Percentiles rank a stretch among this genome's conserved stretches.
phyloP scores from a whole-genome alignment of 2,888 invertebrate genomes.

The Phyllotreta striolata region DNA sequence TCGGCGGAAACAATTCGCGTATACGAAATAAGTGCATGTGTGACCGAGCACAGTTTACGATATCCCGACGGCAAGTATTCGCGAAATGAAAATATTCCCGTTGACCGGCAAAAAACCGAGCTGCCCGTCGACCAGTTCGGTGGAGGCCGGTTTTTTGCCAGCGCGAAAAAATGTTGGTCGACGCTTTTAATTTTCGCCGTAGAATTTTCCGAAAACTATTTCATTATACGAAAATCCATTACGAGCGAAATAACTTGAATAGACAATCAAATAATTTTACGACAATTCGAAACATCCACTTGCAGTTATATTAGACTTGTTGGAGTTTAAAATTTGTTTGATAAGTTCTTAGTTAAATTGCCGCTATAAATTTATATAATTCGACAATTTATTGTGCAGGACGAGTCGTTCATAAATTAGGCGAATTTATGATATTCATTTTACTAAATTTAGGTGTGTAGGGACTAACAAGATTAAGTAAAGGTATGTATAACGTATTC shows the following conservation, averaged over 20 bases:
- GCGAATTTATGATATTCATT: constrained; percentile 12
- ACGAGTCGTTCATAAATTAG: constrained; percentile 9
- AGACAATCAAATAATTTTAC: neutral
- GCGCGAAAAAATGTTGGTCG: neutral
- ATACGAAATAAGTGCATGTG: constrained; percentile 27
- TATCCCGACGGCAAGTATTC: constrained; percentile 17
- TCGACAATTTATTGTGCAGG: neutral
- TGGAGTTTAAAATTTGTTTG: constrained; percentile 1
- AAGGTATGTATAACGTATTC: neutral
- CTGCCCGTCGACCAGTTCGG: no score
- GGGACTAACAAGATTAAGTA: constrained; percentile 1
- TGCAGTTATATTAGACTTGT: constrained; percentile 1
- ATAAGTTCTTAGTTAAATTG: neutral
- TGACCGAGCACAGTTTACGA: constrained; percentile 21
- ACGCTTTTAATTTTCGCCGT: neutral
- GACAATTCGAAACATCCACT: neutral
- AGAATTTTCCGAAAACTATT: no score
- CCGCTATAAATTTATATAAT: constrained; percentile 11
- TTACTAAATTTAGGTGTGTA: constrained; percentile 7
- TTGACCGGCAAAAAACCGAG: neutral
- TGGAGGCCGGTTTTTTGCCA: neutral
- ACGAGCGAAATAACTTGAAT: neutral
- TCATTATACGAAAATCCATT: no score
- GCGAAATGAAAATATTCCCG: neutral
- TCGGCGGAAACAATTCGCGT: constrained; percentile 30